phyloP scores from a whole-genome alignment of 1,140 invertebrate species.

The Epicauta chinensis region DNA sequence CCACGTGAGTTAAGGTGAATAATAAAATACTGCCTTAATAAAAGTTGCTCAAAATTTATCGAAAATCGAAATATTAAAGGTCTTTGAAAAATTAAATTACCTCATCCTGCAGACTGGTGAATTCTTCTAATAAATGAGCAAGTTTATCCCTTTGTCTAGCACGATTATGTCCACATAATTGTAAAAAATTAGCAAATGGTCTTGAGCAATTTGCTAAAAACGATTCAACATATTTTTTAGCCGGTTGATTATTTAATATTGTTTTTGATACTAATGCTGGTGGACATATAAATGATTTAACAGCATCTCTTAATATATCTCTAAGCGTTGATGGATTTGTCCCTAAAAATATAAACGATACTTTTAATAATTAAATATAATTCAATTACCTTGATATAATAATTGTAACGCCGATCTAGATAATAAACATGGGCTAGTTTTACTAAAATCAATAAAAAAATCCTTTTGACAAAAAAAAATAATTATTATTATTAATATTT shows the following conservation, averaged over 20 bases:
- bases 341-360: slow-evolving; percentile 39
- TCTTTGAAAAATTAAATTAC: slow-evolving; percentile 43
- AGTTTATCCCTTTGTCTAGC: slow-evolving; percentile 91
- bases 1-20: too few relatives aligned
- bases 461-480: slow-evolving; percentile 57
- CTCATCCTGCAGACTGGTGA: slow-evolving; percentile 89
- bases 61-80: too few relatives aligned
- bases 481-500: neutral
- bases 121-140: slow-evolving; percentile 81
- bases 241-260: slow-evolving; percentile 40
- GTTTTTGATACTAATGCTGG: slow-evolving; percentile 59
- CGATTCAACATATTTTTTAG: slow-evolving; percentile 80
- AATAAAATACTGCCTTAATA: too few relatives aligned
- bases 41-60: too few relatives aligned
- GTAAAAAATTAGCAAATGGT: slow-evolving; percentile 81
- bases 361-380: slow-evolving; percentile 46
- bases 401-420: slow-evolving; percentile 87
- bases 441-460: slow-evolving; percentile 90
- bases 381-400: slow-evolving; percentile 55
- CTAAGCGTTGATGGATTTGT: slow-evolving; percentile 55
- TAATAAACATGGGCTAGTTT: slow-evolving; percentile 85
- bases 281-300: slow-evolving; percentile 80
- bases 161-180: slow-evolving; percentile 89
- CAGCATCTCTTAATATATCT: slow-evolving; percentile 79
- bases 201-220: slow-evolving; percentile 84